Evolutionary conservation across 1,140 invertebrate species (phyloP).

Genomic region (Radopholus similis): DNA sequence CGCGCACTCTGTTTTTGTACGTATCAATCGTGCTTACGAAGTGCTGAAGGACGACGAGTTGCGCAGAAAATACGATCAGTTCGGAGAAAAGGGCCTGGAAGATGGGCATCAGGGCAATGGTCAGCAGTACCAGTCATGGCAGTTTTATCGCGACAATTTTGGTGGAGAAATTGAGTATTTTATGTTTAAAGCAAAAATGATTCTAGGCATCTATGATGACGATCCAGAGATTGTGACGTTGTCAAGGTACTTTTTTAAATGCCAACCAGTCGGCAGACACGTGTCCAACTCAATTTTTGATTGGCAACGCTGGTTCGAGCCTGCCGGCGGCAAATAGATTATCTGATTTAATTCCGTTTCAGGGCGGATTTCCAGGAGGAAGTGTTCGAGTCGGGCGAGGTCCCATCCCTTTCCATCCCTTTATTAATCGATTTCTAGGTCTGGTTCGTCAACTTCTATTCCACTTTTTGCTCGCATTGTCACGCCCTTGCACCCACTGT

Average conservation of each 20-base stretch:
- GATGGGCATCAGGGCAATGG: slow-evolving; percentile 56
- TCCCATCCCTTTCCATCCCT: not conserved
- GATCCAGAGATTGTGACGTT: slow-evolving; percentile 77
- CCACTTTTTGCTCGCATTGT: slow-evolving; percentile 78
- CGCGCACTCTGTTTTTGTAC: slow-evolving; percentile 74
- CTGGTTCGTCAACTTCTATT: slow-evolving; percentile 82
- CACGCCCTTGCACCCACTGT: slow-evolving; percentile 70
- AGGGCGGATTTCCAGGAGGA: slow-evolving; percentile 69
- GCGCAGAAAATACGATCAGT: slow-evolving; percentile 74
- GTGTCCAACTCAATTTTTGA: too few species aligned
- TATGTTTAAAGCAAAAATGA: too few species aligned
- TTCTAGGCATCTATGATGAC: slow-evolving; percentile 75
- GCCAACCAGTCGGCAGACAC: too few species aligned
- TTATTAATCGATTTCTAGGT: slow-evolving; percentile 44
- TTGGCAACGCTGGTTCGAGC: too few species aligned
- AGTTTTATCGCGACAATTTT: slow-evolving; percentile 78
- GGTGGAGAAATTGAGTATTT: slow-evolving; percentile 63
- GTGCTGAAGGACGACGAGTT: slow-evolving; percentile 76
- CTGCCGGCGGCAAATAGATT: too few species aligned
- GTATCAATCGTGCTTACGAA: slow-evolving; percentile 77
- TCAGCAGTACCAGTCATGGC: slow-evolving; percentile 72
- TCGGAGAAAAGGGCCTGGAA: slow-evolving; percentile 72
- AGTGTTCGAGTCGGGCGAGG: slow-evolving; percentile 68
- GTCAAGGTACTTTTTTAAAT: not conserved
- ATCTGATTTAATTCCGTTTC: not conserved